Evolutionary conservation across 2,797 vertebrate species (phyloP).

Genomic region (Halcyon chelicuti): DNA sequence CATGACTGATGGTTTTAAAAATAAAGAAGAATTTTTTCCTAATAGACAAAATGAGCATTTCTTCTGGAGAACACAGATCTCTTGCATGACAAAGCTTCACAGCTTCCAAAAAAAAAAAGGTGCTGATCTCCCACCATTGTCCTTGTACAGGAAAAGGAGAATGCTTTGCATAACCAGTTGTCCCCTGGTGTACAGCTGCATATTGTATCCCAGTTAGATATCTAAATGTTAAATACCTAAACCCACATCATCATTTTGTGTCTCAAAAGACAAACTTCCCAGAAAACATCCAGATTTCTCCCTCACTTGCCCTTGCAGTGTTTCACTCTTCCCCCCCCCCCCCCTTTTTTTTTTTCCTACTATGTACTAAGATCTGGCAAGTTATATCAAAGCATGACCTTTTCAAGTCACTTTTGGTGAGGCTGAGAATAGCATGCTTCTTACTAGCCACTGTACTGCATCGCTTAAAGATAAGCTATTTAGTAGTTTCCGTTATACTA

Average conservation of each 20-base stretch:
- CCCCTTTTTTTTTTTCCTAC: background rate
- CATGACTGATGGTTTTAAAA: background rate
- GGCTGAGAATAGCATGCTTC: background rate
- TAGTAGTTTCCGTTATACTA: background rate
- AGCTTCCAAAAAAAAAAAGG: background rate
- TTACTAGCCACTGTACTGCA: background rate
- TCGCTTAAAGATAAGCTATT: background rate
- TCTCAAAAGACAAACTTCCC: background rate
- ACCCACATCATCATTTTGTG: background rate
- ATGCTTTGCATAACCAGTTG: background rate
- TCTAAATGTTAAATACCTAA: background rate
- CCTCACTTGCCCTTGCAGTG: accelerated
- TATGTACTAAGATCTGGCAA: background rate
- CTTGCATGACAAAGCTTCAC: background rate
- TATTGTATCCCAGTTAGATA: background rate
- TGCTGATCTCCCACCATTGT: background rate
- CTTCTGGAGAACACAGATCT: background rate
- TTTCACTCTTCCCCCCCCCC: background rate
- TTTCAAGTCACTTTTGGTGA: background rate
- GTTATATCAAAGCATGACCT: background rate
- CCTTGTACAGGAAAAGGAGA: background rate
- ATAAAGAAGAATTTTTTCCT: background rate
- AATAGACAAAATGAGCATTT: background rate
- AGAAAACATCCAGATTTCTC: accelerated
- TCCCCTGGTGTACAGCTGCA: background rate